Percentiles rank a stretch among this genome's conserved stretches.
Evolutionary conservation across 2,888 invertebrate species (phyloP).

Genomic region (Nebria salina): DNA sequence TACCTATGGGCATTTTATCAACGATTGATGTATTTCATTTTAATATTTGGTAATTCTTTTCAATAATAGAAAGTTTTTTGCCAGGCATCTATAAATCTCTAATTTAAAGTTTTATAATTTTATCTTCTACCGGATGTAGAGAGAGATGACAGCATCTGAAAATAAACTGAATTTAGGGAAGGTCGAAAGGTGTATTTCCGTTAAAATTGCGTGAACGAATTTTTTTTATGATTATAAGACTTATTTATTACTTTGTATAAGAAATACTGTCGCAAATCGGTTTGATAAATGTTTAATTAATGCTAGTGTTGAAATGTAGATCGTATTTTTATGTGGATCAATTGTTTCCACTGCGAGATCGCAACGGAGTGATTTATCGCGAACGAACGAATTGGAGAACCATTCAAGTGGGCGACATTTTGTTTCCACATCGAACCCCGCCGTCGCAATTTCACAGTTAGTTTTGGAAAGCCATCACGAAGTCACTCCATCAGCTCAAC

Average conservation of each 20-base stretch:
- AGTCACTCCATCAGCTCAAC: slow-evolving; percentile 21
- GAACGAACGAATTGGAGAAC: not conserved
- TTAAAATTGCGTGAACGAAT: too few relatives aligned
- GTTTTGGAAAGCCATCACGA: slow-evolving; percentile 41
- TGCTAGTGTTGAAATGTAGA: not conserved
- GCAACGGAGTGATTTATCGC: not conserved
- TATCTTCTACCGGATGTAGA: too few relatives aligned
- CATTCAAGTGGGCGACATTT: slow-evolving; percentile 24
- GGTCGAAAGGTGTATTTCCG: too few relatives aligned
- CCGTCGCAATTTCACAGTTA: slow-evolving; percentile 31
- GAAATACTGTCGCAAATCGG: too few relatives aligned
- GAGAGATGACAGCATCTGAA: too few relatives aligned
- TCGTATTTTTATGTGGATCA: not conserved
- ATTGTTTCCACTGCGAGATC: slow-evolving; percentile 14
- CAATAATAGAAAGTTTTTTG: too few relatives aligned
- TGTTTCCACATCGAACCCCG: slow-evolving; percentile 17
- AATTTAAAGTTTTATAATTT: too few relatives aligned
- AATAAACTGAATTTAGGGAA: too few relatives aligned
- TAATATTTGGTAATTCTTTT: not conserved
- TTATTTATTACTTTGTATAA: too few relatives aligned
- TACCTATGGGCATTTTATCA: not conserved
- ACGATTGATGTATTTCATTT: not conserved
- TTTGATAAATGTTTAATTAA: not conserved
- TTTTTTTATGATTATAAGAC: too few relatives aligned
- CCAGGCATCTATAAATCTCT: too few relatives aligned